These are phyloP conservation scores for Calameuta idolon DNA, from an alignment of 2,888 invertebrate genomes.

Conservation along the genomic window DNA sequence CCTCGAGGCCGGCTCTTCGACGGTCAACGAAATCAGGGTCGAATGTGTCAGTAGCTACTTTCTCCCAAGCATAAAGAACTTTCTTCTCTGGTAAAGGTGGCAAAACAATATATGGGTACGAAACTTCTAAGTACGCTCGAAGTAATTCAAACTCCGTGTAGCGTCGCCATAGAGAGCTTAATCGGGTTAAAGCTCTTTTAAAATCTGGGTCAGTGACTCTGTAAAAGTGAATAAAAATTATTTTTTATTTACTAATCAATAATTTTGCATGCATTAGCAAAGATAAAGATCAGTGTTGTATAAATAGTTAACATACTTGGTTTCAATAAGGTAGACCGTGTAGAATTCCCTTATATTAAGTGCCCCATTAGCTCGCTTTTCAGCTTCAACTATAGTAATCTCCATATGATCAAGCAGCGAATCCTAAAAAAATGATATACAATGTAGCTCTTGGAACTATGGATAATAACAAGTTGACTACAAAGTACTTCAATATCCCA, in stretches of 20 bases:
- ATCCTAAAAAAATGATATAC: constrained; percentile 69
- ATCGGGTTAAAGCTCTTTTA: constrained; percentile 72
- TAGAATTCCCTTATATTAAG: constrained; percentile 81
- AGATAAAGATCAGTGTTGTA: background rate
- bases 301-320: constrained; percentile 73
- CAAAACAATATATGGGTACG: constrained; percentile 83
- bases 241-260: background rate
- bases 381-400: constrained; percentile 81
- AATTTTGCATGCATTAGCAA: background rate
- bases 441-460: no score
- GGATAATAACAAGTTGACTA: no score
- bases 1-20: constrained; percentile 83
- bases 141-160: constrained; percentile 89
- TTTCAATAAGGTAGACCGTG: constrained; percentile 83
- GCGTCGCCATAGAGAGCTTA: constrained; percentile 80
- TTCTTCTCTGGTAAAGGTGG: constrained; percentile 86
- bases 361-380: constrained; percentile 81
- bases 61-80: constrained; percentile 82
- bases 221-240: constrained; percentile 16
- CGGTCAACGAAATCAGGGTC: constrained; percentile 88
- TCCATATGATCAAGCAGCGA: constrained; percentile 78
- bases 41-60: constrained; percentile 80
- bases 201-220: constrained; percentile 77
- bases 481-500: no score
- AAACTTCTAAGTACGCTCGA: constrained; percentile 80